These are phyloP conservation scores for Acropora tenuis DNA, from an alignment of 64 coral and sea anemone genomes.

Conservation along the genomic window DNA sequence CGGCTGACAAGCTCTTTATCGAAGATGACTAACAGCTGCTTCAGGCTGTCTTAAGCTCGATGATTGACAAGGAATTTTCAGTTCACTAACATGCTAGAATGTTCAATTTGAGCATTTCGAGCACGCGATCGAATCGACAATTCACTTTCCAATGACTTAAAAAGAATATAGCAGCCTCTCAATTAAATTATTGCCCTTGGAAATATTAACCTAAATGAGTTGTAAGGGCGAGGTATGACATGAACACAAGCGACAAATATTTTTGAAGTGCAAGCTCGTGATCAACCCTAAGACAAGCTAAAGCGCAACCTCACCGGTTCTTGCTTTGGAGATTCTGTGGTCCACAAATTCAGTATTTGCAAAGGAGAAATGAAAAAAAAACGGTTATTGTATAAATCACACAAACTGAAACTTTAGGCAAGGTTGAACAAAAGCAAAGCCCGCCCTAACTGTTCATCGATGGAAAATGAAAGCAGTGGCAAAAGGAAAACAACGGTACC, in stretches of 20 bases:
- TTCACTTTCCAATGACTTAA: not conserved
- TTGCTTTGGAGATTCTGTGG: not conserved
- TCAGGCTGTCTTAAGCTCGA: not conserved
- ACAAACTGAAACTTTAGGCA: not conserved
- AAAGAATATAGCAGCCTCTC: not conserved
- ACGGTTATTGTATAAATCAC: not conserved
- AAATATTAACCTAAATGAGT: not conserved
- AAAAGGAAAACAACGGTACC: not conserved
- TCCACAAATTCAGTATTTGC: constrained; percentile 8
- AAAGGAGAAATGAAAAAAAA: not conserved
- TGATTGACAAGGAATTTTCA: constrained; percentile 5
- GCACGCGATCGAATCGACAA: too few species aligned
- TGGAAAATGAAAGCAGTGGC: not conserved
- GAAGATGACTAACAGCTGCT: not conserved
- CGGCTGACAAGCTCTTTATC: not conserved
- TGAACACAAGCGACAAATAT: not conserved
- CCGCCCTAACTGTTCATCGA: too few species aligned
- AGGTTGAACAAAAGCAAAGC: not conserved
- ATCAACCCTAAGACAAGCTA: not conserved
- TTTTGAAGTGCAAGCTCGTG: not conserved
- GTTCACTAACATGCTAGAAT: not conserved
- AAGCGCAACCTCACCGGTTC: constrained; percentile 21
- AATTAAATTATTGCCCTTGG: not conserved
- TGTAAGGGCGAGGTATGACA: too few species aligned
- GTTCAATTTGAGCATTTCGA: too few species aligned